Conservation (phyloP, 2,113 vertebrate species). For the Stomatorhinus ivindoensis region DNA sequence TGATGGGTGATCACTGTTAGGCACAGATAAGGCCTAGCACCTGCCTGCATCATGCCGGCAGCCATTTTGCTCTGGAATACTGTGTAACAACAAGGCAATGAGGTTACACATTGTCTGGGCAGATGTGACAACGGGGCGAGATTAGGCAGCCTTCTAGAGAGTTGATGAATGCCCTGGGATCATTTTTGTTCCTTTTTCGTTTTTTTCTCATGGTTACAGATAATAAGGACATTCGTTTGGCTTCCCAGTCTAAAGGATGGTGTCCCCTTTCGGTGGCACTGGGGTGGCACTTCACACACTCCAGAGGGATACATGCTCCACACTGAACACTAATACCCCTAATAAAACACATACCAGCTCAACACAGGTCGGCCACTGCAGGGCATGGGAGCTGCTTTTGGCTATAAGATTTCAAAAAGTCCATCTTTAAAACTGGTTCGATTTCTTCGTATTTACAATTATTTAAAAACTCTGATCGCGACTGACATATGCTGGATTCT, state of each 20-base stretch:
- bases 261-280: not conserved
- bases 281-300: not conserved
- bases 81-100: not conserved
- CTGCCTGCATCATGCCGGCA: not conserved
- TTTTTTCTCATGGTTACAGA: not conserved
- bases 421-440: not conserved
- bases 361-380: not conserved
- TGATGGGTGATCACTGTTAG: not conserved
- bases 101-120: not conserved
- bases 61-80: not conserved
- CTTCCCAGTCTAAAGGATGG: not conserved
- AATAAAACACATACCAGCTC: not conserved
- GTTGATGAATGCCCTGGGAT: not conserved
- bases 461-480: not conserved
- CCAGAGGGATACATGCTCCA: not conserved
- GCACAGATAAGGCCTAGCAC: not conserved
- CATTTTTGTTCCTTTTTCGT: not conserved
- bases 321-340: not conserved
- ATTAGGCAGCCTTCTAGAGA: not conserved
- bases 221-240: not conserved
- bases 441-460: not conserved
- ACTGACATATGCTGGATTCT: not conserved
- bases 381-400: not conserved
- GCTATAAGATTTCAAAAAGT: not conserved
- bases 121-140: not conserved